A percentile compares a stretch with the other conserved stretches of the same genome.
Conservation (phyloP, 1,140 invertebrate genomes). For the Papilio machaon region DNA sequence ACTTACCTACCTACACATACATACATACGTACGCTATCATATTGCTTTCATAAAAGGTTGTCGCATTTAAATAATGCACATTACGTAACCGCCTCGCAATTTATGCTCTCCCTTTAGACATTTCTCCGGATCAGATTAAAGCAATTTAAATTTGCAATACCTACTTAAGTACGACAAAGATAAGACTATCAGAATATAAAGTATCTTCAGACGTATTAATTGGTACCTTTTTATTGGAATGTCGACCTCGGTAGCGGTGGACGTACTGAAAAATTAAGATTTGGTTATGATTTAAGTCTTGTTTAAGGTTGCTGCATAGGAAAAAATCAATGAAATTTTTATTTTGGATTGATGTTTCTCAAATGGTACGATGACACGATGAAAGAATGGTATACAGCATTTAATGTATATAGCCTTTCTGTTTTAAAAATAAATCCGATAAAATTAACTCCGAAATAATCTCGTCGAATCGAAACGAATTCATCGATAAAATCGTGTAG, state of each 20-base stretch:
- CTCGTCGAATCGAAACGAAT: constrained; percentile 18
- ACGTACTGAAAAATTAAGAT: not conserved
- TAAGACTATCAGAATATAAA: constrained; percentile 4
- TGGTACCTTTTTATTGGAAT: constrained; percentile 1
- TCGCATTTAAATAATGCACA: constrained; percentile 78
- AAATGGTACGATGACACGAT: no score
- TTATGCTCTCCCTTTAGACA: constrained; percentile 57
- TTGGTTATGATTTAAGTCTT: not conserved
- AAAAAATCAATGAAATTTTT: not conserved
- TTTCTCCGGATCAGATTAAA: constrained; percentile 26
- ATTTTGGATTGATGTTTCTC: not conserved
- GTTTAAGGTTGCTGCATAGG: not conserved
- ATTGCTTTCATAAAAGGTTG: constrained; percentile 80
- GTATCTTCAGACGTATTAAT: constrained; percentile 4
- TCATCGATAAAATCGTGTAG: constrained; percentile 25
- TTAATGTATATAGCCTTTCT: not conserved
- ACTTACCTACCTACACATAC: not conserved
- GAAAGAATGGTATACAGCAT: not conserved
- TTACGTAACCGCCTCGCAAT: constrained; percentile 75
- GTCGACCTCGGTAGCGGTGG: not conserved
- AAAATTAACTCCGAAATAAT: not conserved
- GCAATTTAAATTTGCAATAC: constrained; percentile 30
- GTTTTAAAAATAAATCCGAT: not conserved
- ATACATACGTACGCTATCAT: constrained; percentile 75
- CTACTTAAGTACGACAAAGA: constrained; percentile 30